A percentile compares a stretch with the other conserved stretches of the same genome.
phyloP scores from a whole-genome alignment of 1,140 invertebrate species.

The Drosophila kanapiae region DNA sequence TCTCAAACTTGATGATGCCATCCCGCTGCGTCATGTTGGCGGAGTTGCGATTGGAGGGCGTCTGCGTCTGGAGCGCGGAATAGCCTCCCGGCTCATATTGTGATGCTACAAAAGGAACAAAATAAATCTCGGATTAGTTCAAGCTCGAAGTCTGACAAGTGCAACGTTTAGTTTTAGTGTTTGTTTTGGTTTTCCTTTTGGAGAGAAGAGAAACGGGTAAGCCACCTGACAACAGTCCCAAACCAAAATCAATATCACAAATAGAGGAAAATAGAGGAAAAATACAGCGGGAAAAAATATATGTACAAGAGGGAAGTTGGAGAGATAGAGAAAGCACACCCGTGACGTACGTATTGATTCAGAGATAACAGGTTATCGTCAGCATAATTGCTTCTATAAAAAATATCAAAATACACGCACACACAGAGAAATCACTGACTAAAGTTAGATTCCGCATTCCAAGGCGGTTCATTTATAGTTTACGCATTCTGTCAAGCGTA shows the following conservation, averaged over 20 bases:
- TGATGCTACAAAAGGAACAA: slow-evolving; percentile 86
- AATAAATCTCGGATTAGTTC: slow-evolving; percentile 46
- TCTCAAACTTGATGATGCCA: slow-evolving; percentile 97
- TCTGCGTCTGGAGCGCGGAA: slow-evolving; percentile 86
- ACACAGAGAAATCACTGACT: slow-evolving; percentile 7
- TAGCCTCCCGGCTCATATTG: slow-evolving; percentile 91
- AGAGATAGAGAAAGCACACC: slow-evolving; percentile 39
- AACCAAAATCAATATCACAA: slow-evolving; percentile 43
- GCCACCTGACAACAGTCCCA: slow-evolving; percentile 25
- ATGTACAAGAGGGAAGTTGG: slow-evolving; percentile 9
- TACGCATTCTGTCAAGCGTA: slow-evolving; percentile 27
- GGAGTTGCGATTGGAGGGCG: slow-evolving; percentile 85
- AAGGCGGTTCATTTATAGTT: slow-evolving; percentile 12
- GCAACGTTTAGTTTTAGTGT: slow-evolving; percentile 56
- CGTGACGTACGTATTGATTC: slow-evolving; percentile 42
- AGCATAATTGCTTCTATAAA: slow-evolving; percentile 32
- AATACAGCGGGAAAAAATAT: slow-evolving; percentile 1
- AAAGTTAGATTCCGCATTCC: slow-evolving; percentile 43
- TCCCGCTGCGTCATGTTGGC: slow-evolving; percentile 95
- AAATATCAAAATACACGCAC: not conserved
- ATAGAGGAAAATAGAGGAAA: slow-evolving; percentile 23
- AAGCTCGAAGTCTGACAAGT: slow-evolving; percentile 28
- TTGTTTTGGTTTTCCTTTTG: slow-evolving; percentile 59
- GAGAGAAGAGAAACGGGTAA: slow-evolving; percentile 7
- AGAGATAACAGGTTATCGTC: slow-evolving; percentile 45